Conservation (phyloP, 2,888 invertebrate species). For the Palloptera scutellata region DNA sequence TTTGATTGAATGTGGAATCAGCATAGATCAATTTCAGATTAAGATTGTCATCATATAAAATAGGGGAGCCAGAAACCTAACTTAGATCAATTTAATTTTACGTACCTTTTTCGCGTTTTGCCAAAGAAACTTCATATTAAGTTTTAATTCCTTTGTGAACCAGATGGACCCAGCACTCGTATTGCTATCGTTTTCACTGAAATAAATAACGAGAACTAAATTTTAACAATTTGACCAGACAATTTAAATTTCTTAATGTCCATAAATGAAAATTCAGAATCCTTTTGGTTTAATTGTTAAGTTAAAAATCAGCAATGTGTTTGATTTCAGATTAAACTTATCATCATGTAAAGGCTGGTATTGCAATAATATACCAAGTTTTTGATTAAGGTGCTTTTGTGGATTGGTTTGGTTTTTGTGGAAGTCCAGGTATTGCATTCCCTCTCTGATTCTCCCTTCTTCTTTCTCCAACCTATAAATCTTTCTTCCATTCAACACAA, state of each 20-base stretch:
- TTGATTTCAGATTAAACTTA: conserved; percentile 32
- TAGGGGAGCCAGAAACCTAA: background rate
- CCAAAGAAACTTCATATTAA: no score
- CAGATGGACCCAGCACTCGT: no score
- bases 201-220: background rate
- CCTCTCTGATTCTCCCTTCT: no score
- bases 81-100: background rate
- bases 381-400: no score
- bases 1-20: conserved; percentile 26
- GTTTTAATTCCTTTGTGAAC: background rate
- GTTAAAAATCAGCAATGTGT: conserved; percentile 31
- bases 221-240: background rate
- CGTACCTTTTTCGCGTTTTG: no score
- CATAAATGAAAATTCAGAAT: conserved; percentile 27
- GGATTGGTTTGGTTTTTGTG: no score
- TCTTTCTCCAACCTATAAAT: no score
- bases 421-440: no score
- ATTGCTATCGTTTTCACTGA: conserved; percentile 1
- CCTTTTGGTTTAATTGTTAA: conserved; percentile 38
- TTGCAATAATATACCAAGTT: background rate
- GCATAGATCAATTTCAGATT: conserved; percentile 26
- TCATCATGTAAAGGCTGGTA: conserved; percentile 25
- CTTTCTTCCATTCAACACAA: no score
- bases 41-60: conserved; percentile 27
- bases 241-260: no score